Base-by-base conservation (phyloP, 1,140 invertebrate species). In the Akabosia matsudoensis region DNA sequence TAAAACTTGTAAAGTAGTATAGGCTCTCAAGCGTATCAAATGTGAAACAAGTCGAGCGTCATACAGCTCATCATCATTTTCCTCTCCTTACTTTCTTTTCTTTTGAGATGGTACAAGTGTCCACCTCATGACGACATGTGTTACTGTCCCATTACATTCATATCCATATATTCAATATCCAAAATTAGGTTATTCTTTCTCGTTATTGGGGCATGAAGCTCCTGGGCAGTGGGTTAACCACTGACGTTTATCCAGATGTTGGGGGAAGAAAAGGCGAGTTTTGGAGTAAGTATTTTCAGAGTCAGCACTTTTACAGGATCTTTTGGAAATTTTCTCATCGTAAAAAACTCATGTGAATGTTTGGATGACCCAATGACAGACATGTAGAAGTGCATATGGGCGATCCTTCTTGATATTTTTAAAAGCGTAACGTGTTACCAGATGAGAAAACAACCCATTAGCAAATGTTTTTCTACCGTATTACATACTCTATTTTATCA, bases 381-480 rank as follows among this genome's bases (percentile, higher is more conserved):
- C 28, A 67, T 67, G 28, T 22, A 13, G n/a, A n/a, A 61, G 54
- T 61, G 54, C 54, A 61, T 22, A 61, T 61, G 54, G 13, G 14
- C n/a, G 14, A 10, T 13, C 61, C 30, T 30, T 67, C 31, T 67
- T 31, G 4, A 16, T 4, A n/a, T 3, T 24, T 24, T n/a, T 31
- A 10, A 67, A 67, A 67, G 24, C 28, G 61, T 67, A 28, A 67
- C 26, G 14, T 67, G 61, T 67, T 30, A 4, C 13, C 24, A 67
- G 3, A 67, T 67, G 61, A 67, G 61, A 67, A 67, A 67, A 67
- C 61, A 61, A 22, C 14, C 54, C 24, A 61, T 61, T 61, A 61
- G 54, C 54, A 24, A 61, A 61, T 3, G 54, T 22, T 61, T 14
- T 61, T n/a, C 14, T n/a, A 7, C 24, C 54, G 4, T 22, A 16